Evolutionary conservation across 2,797 vertebrate genomes (phyloP).

Genomic region (Falco peregrinus): DNA sequence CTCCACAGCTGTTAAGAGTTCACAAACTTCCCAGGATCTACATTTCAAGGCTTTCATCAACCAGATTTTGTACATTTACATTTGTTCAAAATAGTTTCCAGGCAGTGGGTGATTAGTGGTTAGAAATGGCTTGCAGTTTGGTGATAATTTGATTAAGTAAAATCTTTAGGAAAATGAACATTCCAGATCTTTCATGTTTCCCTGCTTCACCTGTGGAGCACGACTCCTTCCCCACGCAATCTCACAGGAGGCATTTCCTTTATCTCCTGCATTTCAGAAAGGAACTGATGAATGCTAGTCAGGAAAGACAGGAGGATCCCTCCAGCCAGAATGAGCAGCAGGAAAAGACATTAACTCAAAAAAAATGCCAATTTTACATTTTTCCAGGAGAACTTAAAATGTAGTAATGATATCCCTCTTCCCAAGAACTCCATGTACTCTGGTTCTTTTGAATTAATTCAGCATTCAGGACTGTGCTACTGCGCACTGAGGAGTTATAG

Average conservation of each 20-base stretch:
- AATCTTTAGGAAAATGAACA: conserved; percentile 38
- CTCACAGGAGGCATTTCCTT: conserved; percentile 5
- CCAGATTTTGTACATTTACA: conserved; percentile 27
- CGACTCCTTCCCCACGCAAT: background rate
- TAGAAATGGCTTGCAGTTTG: conserved; percentile 21
- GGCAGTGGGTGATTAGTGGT: conserved; percentile 36
- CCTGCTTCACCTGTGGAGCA: background rate
- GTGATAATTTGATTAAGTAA: conserved; percentile 44
- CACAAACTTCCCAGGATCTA: conserved; percentile 47
- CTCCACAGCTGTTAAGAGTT: conserved; percentile 33
- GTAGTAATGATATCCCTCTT: background rate
- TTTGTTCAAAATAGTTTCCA: conserved; percentile 50
- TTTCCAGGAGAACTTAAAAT: conserved; percentile 7
- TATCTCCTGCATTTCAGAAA: background rate
- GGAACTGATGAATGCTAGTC: background rate
- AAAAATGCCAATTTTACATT: background rate
- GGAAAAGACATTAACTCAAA: conserved; percentile 30
- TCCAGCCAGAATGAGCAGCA: conserved; percentile 27
- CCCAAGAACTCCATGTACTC: background rate
- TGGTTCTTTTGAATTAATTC: background rate
- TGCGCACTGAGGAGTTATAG: background rate
- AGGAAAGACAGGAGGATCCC: background rate
- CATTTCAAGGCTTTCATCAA: conserved; percentile 48
- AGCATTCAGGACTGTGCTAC: background rate
- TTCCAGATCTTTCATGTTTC: conserved; percentile 1